phyloP scores from a whole-genome alignment of 2,888 invertebrate genomes.

The Tipula vernalis region DNA sequence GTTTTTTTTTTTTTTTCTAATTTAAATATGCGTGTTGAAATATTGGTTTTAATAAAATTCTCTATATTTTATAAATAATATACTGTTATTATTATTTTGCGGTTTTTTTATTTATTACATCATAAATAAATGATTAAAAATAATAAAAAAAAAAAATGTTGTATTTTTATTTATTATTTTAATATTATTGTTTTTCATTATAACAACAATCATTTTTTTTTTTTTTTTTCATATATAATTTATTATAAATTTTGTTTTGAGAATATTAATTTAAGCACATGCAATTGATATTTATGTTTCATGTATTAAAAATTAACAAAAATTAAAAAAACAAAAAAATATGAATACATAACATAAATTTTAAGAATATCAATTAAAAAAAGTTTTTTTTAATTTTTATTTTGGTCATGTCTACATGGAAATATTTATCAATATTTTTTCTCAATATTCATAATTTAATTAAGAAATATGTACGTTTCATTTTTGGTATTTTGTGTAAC shows the following conservation, averaged over 20 bases:
- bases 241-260: neutral
- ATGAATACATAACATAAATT: neutral
- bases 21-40: slow-evolving; percentile 4
- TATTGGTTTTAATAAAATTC: neutral
- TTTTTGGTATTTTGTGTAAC: neutral
- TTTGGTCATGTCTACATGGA: neutral
- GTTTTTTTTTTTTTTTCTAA: neutral
- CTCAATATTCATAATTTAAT: neutral
- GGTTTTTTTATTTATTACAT: neutral
- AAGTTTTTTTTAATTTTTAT: neutral
- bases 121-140: neutral
- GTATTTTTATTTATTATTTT: neutral
- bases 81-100: neutral
- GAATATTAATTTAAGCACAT: neutral
- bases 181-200: neutral
- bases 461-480: neutral
- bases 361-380: neutral
- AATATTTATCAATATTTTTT: neutral
- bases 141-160: neutral
- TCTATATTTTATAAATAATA: neutral
- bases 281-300: neutral
- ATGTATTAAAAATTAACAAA: neutral
- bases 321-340: no score
- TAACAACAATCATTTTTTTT: neutral
- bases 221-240: neutral